These are phyloP conservation scores for Lumbricus terrestris DNA, from an alignment of 2,888 invertebrate species.

Conservation along the genomic window DNA sequence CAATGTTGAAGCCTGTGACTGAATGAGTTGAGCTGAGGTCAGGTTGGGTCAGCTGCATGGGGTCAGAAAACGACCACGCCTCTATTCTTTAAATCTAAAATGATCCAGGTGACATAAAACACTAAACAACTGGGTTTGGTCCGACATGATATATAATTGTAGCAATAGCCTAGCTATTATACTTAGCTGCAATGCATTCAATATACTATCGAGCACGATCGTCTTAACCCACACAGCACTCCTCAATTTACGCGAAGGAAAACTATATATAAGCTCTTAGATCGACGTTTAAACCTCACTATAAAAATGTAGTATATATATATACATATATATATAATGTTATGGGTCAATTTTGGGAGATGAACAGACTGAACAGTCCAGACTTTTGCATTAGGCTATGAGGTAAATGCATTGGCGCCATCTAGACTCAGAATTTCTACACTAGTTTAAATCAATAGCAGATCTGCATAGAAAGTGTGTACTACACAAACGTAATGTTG, in stretches of 20 bases:
- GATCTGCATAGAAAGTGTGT: background rate
- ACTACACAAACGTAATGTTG: background rate
- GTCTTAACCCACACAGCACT: too few relatives aligned
- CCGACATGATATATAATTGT: background rate
- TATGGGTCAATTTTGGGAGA: background rate
- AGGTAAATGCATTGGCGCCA: background rate
- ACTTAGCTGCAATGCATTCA: background rate
- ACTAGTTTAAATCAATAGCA: background rate
- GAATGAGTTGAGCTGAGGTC: background rate
- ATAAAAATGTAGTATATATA: background rate
- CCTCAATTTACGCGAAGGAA: too few relatives aligned
- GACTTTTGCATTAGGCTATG: background rate
- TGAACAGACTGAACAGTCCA: background rate
- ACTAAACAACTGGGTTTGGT: background rate
- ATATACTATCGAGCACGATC: background rate
- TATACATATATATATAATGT: background rate
- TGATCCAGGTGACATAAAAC: background rate
- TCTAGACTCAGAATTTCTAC: background rate
- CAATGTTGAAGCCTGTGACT: background rate
- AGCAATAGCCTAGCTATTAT: background rate
- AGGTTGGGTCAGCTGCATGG: too few relatives aligned
- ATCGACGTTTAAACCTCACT: background rate
- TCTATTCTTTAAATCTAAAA: background rate
- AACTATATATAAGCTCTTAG: background rate
- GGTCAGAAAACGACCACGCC: background rate